A percentile compares a stretch with the other conserved stretches of the same genome.
Conservation (phyloP, 2,113 vertebrate species). For the Corythaeola cristata region DNA sequence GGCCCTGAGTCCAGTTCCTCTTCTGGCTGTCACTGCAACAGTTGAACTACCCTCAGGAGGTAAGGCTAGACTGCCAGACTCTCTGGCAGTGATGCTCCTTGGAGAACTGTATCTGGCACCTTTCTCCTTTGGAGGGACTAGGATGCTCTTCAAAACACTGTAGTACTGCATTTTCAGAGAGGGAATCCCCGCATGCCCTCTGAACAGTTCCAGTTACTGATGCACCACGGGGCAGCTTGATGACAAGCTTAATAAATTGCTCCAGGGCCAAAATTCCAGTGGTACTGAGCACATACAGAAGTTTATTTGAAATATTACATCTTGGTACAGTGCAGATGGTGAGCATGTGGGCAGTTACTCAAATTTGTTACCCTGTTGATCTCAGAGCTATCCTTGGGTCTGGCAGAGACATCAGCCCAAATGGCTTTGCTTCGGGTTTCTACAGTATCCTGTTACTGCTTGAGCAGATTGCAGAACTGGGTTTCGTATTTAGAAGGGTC, state of each 20-base stretch:
- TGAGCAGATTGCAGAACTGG: not conserved
- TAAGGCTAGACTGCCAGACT: not conserved
- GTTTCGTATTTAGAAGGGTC: not conserved
- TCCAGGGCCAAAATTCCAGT: not conserved
- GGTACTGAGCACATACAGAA: not conserved
- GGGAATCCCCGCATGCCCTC: fast-evolving
- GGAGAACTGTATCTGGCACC: not conserved
- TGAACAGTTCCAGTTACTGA: not conserved
- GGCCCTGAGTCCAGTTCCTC: not conserved
- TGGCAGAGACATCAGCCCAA: not conserved
- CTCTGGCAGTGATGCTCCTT: not conserved
- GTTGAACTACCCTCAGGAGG: not conserved
- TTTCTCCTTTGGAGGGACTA: not conserved
- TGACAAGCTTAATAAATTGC: not conserved
- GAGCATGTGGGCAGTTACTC: not conserved
- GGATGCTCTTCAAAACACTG: not conserved
- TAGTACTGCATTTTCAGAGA: not conserved
- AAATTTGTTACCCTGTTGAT: not conserved
- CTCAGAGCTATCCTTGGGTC: not conserved
- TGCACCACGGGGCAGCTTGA: not conserved
- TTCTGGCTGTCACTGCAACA: not conserved
- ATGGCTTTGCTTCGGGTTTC: not conserved
- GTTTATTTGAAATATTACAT: not conserved
- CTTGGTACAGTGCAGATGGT: not conserved
- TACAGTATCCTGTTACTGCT: not conserved